A percentile compares a stretch with the other conserved stretches of the same genome.
These are phyloP conservation scores for Gymnothorax reevesii DNA, from an alignment of 2,797 vertebrate genomes.

Conservation along the genomic window DNA sequence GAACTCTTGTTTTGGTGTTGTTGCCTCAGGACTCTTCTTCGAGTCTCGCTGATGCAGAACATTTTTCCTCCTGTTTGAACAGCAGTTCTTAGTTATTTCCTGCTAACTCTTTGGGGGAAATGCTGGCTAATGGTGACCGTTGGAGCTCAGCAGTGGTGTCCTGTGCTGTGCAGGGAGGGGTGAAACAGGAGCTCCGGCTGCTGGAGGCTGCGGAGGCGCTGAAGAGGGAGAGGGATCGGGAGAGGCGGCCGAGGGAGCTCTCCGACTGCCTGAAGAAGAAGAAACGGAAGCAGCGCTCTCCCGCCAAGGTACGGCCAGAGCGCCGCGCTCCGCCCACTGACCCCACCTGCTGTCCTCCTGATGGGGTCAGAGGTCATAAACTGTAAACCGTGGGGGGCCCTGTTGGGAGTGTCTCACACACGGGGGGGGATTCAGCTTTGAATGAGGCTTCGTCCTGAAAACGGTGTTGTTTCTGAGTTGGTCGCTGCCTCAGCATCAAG, in stretches of 20 bases:
- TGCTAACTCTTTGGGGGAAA: not conserved
- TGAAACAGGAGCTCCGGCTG: slow-evolving; percentile 97
- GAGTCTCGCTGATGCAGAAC: not conserved
- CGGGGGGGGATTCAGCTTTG: no score
- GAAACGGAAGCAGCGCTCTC: slow-evolving; percentile 97
- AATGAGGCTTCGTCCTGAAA: not conserved
- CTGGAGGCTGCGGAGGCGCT: slow-evolving; percentile 81
- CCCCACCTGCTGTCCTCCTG: not conserved
- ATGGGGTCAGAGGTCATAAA: not conserved
- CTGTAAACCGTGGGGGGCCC: not conserved
- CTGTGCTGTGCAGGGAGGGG: slow-evolving; percentile 79
- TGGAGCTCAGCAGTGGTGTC: not conserved
- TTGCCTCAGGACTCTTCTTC: no score
- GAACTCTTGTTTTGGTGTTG: no score
- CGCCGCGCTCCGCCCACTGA: not conserved
- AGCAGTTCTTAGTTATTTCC: not conserved
- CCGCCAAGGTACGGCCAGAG: slow-evolving; percentile 83
- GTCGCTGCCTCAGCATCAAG: not conserved
- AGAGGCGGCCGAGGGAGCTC: slow-evolving; percentile 90
- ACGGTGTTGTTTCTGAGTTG: not conserved
- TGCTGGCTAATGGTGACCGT: not conserved
- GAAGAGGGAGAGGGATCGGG: slow-evolving; percentile 92
- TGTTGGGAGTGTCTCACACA: not conserved
- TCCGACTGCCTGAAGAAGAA: slow-evolving; percentile 94
- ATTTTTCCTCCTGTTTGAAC: not conserved